Conservation (phyloP, 30 jellyfish, hydroid and myxozoan species). For the Euphysa ruthae region DNA sequence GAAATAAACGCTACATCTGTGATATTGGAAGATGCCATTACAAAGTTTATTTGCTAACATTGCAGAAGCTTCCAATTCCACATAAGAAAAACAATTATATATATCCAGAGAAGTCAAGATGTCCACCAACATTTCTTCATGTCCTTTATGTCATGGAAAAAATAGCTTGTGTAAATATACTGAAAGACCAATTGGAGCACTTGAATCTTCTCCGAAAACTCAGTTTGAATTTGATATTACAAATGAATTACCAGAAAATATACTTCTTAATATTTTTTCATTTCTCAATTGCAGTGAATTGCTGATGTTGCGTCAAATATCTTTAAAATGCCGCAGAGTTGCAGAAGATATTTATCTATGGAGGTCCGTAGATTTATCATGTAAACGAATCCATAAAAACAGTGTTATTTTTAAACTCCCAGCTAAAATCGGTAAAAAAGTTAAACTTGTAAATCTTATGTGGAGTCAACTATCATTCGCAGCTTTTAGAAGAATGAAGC, state of each 20-base stretch:
- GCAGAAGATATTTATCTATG: slow-evolving; percentile 24
- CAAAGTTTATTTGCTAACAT: no score
- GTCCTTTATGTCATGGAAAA: slow-evolving; percentile 21
- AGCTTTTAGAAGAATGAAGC: not conserved
- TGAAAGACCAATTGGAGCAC: not conserved
- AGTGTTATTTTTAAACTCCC: not conserved
- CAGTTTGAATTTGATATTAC: not conserved
- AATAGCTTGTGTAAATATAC: slow-evolving; percentile 1
- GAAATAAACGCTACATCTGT: no score
- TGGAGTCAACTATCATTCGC: slow-evolving; percentile 8
- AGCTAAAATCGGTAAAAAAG: not conserved
- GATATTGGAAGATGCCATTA: no score
- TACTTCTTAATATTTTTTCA: not conserved
- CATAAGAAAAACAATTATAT: no score
- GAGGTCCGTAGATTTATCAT: slow-evolving; percentile 8
- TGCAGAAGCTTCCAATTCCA: no score
- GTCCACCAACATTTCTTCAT: not conserved
- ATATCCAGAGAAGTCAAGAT: no score
- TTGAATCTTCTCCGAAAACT: not conserved
- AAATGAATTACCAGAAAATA: not conserved
- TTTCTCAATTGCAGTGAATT: not conserved
- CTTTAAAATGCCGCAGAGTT: slow-evolving; percentile 3
- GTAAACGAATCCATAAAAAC: slow-evolving; percentile 7
- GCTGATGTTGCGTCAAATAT: not conserved
- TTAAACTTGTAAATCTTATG: slow-evolving; percentile 12